Conservation (phyloP, 2,797 vertebrate genomes). For the Acanthurus tractus region DNA sequence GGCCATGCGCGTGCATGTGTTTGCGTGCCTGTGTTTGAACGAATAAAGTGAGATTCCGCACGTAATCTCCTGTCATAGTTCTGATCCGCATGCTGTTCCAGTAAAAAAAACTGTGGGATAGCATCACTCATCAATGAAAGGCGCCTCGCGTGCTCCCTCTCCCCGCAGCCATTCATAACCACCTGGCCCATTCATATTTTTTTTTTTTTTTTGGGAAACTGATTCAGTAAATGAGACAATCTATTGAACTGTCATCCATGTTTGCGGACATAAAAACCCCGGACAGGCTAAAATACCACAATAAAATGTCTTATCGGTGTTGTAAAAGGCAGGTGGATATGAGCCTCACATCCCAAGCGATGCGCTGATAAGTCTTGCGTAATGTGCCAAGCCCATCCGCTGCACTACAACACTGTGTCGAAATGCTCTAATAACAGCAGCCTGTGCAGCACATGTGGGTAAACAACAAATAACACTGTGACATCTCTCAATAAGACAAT, state of each 20-base stretch:
- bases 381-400: constrained; percentile 79
- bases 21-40: accelerated
- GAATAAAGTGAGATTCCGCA: constrained; percentile 22
- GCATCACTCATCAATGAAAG: constrained; percentile 75
- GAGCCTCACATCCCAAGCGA: constrained; percentile 57
- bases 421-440: constrained; percentile 21
- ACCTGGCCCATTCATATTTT: constrained; percentile 79
- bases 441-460: constrained; percentile 36
- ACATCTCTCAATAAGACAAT: constrained; percentile 1
- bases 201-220: constrained; percentile 9
- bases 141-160: constrained; percentile 52
- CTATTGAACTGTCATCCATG: neutral
- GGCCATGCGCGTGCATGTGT: too few relatives aligned
- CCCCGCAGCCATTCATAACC: constrained; percentile 80
- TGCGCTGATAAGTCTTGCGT: constrained; percentile 75
- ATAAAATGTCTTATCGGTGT: neutral
- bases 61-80: constrained; percentile 16
- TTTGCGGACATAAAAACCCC: neutral
- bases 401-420: constrained; percentile 42
- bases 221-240: constrained; percentile 44
- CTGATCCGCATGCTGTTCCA: constrained; percentile 6
- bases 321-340: constrained; percentile 50
- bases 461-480: neutral
- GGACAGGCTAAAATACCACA: too few relatives aligned
- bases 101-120: constrained; percentile 22